Evolutionary conservation across 1,140 invertebrate genomes (phyloP), one percentile per base, ranked within the genome.

Genomic region (Centruroides vittatus): DNA sequence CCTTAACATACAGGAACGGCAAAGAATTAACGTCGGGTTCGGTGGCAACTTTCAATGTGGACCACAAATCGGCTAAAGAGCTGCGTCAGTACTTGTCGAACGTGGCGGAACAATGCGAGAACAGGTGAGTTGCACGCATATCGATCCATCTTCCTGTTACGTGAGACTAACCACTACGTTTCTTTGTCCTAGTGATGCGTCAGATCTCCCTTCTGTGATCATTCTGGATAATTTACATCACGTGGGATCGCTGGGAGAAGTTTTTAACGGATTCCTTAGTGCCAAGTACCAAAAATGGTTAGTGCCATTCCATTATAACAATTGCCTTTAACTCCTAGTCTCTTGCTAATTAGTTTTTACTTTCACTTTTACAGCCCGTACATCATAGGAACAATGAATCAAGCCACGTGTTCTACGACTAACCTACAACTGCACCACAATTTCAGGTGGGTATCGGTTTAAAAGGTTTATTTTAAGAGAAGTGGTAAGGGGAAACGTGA

Each of bases 221-320:
- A 92, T 98, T 55, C 77, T 98, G 13, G 94, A 98, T 73, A 96
- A 98, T 74, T 78, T 98, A 59, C 93, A 98, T 68, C 88, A 93
- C 73, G 92, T 93, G 0, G 84, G 85, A 1, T 89, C 89, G 3
- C 76, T 95, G 4, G 87, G 85, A 4, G 92, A 96, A 72, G 82
- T 93, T n/a, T 93, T 93, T 74, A 90, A 86, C 63, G 86, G 86
- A 10, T 82, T 92, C 56, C 78, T 91, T 23, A 86, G 86, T 71
- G 82, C 85, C 6, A 84, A 89, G 69, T 82, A 89, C 68, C 73
- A 75, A 59, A 75, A 75, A 64, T 75, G 75, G 74, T 75, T 61
- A 58, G 50, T 46, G 34, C 49, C 23, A 23, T 23, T 23, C 23
- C 23, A 23, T 23, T 23, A 23, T 23, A 23, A 23, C 23, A 23